Evolutionary conservation across 2,888 invertebrate genomes (phyloP).

Genomic region (Xestia rhomboidea): DNA sequence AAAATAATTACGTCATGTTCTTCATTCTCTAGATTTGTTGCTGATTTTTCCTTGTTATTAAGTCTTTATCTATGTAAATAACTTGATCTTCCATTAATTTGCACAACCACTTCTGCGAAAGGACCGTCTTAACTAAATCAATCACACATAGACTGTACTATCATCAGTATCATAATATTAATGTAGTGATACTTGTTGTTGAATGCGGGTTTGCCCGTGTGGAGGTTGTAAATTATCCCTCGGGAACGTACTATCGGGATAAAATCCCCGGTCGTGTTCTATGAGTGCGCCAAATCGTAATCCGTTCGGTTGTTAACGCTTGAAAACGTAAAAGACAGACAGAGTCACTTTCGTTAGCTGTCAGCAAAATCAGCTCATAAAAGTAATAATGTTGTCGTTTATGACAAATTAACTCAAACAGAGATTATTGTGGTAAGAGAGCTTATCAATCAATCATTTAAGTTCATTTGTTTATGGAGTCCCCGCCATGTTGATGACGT

Average conservation of each 20-base stretch:
- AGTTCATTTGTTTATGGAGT: conserved; percentile 8
- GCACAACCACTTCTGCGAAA: neutral
- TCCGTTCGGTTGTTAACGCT: neutral
- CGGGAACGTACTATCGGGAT: neutral
- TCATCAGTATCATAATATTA: neutral
- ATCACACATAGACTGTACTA: neutral
- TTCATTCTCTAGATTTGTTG: neutral
- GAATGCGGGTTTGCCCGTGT: neutral
- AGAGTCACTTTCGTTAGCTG: neutral
- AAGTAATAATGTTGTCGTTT: neutral
- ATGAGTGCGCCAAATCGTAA: neutral
- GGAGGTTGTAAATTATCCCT: neutral
- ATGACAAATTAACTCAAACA: neutral
- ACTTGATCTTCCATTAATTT: neutral
- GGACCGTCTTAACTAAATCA: neutral
- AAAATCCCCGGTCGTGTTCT: neutral
- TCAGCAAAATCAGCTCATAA: neutral
- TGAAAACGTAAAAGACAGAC: neutral
- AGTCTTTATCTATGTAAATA: neutral
- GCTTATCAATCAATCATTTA: conserved; percentile 14
- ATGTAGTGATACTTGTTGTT: neutral
- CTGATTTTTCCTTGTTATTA: conserved; percentile 12
- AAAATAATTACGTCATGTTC: neutral
- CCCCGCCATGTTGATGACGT: conserved; percentile 16
- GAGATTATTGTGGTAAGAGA: neutral